Base-by-base conservation (phyloP, 2,888 invertebrate genomes). In the Chorisops tibialis region DNA sequence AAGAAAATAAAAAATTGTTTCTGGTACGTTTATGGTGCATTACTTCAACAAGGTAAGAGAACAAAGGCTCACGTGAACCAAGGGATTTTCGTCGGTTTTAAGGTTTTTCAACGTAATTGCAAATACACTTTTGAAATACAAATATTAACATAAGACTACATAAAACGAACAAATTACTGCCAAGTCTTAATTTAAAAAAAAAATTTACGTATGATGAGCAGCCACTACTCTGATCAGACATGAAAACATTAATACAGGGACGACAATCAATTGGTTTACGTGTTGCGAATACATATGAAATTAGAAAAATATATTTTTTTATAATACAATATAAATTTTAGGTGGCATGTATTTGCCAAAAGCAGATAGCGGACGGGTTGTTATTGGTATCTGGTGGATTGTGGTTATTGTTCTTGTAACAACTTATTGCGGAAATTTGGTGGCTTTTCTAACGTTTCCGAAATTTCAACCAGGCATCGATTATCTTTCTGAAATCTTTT, bases 351-450 rank as follows among this genome's bases (percentile, higher is more conserved):
- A 91, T 71, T 79, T 94, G 35, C 95, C 95, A 0, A 82, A 85
- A 59, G 90, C 92, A 0, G 91, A 93, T 73, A 93, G 93, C 69
- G 93, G 92, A 2, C 85, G 95, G 5, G 76, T 94, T 6, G 83
- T 95, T 3, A 86, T 95, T 0, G 93, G 92, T 0, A 87, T 91
- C 1, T 96, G 95, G 95, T 95, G 95, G 95, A 76, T 95, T 50
- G 91, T 92, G 1, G 93, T 94, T 0, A 81, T 94, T 65, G 89
- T 95, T 0, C 82, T 94, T 18, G 90, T 94, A 0, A 94, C 94
- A 16, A 93, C 93, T 0, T 96, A 95, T 74, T 93, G 93, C 59
- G 95, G 95, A 2, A 94, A 93, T 78, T 81, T 96, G 68, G 94
- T 95, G 0, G 94, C 95, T 0, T 94, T 94, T 75, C 82, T 95